Evolutionary conservation across 2,797 vertebrate genomes (phyloP), one percentile per base, ranked within the genome.

Genomic region (Mergus octosetaceus): DNA sequence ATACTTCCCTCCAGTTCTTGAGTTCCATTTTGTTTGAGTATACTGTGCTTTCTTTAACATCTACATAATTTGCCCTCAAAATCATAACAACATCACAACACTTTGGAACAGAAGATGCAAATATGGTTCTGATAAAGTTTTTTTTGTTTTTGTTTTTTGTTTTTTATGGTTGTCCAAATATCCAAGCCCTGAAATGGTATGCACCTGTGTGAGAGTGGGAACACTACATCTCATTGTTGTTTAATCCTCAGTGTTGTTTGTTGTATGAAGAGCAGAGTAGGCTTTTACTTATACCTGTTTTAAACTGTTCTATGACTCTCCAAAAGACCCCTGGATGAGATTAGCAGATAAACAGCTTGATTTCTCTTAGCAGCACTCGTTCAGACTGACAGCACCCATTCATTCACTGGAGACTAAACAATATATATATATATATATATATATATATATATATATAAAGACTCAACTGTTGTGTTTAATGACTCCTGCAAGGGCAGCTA

Each of bases 381-480:
- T 98, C 97, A 97, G 94, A 91, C 94, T 97, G 97, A 97, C 76
- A 80, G 96, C 94, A 92, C 72, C 89, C 94, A 96, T 96, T 97
- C 93, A 91, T 95, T 97, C 93, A 92, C 96, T 93, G 86, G 66
- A 96, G 82, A 93, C 81, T 93, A 96, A 97, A 97, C 95, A 49
- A 49, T 25, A 51, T 51, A 51, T 51, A 47, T 47, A 12, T 47
- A 45, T n/a, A n/a, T n/a, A n/a, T n/a, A n/a, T n/a, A n/a, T 43
- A 43, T 45, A 19, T 45, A 19, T 45, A 19, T 19, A 45, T 45
- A 45, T 19, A 45, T 45, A 45, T 45, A 45, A 49, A 93, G 78
- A 95, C 96, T 97, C 89, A 96, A 92, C 97, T 97, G 96, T 97
- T 97, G 97, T 94, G 96, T 95, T 98, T 97, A 97, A 96, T 98